Base-by-base conservation (phyloP, 2,113 vertebrate species). In the Python bivittatus region DNA sequence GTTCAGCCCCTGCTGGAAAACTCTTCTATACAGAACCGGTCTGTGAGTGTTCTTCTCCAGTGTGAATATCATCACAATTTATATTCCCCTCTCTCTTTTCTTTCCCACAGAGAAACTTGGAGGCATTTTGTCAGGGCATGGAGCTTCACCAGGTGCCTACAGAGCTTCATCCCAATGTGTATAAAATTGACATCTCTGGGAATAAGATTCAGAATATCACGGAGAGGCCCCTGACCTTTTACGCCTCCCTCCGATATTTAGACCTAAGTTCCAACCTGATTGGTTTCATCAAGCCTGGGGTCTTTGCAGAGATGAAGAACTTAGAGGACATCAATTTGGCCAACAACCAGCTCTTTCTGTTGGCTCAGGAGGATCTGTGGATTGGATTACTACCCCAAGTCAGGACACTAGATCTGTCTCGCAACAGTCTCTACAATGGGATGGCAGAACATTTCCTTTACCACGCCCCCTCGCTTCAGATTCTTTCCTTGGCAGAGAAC, bases 321-420 rank as follows among this genome's bases (percentile, higher is more conserved):
- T 97, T 99, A n/a, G 95, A 98, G 85, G 97, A 98, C 94, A 96
- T 99, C 91, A 98, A 98, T 94, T 98, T 99, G 89, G 98, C 99
- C 58, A 95, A 94, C 91, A 99, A 99, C 93, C 95, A 92, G 11
- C 96, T 99, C 27, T 97, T 98, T 11, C 96, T 95, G 3, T 97
- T 98, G 61, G 97, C 97, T 6, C 95, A 94, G 0, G 97, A 97
- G 11, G 95, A 93, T 0, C 93, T 94, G 2, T 93, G 98, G 0
- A 53, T 98, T 0, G 98, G 99, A 2, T 95, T 95, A n/a, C 95
- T 99, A 9, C 97, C 97, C 0, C 94, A 92, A 0, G 95, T 99
- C n/a, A 95, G 96, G 94, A 97, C 95, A 1, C 94, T 99, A 53
- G 99, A 99, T 95, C 97, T 99, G 33, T 99, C 99, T 0, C 97